phyloP scores from a whole-genome alignment of 30 jellyfish, hydroid and myxozoan genomes.

The Hydractinia symbiolongicarpus region DNA sequence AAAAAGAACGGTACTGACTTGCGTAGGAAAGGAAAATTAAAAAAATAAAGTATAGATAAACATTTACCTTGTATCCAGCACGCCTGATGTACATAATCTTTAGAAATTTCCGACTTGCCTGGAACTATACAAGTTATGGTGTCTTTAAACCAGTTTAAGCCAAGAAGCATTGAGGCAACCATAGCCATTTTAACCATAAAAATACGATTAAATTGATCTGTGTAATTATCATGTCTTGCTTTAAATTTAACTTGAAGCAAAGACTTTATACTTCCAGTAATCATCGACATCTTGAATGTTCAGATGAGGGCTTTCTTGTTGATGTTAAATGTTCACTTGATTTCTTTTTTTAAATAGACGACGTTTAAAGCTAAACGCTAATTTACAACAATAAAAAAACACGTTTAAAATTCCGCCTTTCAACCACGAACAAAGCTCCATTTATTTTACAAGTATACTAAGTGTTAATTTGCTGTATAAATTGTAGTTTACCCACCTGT shows the following conservation, averaged over 20 bases:
- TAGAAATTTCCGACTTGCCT: neutral
- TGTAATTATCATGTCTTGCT: slow-evolving; percentile 16
- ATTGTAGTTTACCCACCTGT: no score
- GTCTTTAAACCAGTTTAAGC: slow-evolving; percentile 31
- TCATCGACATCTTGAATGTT: slow-evolving; percentile 22
- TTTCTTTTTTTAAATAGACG: neutral
- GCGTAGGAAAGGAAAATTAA: neutral
- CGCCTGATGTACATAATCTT: slow-evolving; percentile 20
- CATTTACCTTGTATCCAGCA: slow-evolving; percentile 35
- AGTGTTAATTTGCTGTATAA: no score
- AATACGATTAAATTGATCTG: slow-evolving; percentile 32
- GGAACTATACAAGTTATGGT: slow-evolving; percentile 31
- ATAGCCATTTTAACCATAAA: slow-evolving; percentile 34
- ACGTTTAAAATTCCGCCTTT: no score
- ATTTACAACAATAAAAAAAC: no score
- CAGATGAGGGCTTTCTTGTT: neutral
- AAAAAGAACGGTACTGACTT: no score
- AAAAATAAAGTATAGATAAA: neutral
- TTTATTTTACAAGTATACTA: no score
- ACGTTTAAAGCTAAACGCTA: no score
- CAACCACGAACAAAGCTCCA: no score
- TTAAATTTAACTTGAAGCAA: slow-evolving; percentile 19
- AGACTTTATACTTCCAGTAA: slow-evolving; percentile 22
- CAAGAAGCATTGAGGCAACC: slow-evolving; percentile 4
- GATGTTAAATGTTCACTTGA: slow-evolving; percentile 1